Conservation (phyloP, 2,888 invertebrate species). For the Slavum lentiscoides region DNA sequence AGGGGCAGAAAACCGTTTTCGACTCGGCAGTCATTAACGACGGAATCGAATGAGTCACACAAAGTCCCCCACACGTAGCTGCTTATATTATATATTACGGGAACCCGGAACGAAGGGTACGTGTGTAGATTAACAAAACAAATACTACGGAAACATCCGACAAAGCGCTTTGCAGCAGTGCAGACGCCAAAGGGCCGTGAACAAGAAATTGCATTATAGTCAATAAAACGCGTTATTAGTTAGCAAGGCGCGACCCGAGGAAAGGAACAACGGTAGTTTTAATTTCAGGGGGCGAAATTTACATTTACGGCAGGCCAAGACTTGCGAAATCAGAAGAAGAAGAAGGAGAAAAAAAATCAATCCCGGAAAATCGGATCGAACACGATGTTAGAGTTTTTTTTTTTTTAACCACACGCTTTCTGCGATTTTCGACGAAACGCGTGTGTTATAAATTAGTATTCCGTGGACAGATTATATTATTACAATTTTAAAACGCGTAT, state of each 20-base stretch:
- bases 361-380: no score
- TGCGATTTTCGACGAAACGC: no score
- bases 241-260: neutral
- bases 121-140: slow-evolving; percentile 46
- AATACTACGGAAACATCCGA: slow-evolving; percentile 11
- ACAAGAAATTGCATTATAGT: slow-evolving; percentile 49
- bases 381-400: no score
- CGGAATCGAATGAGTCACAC: slow-evolving; percentile 38
- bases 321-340: no score
- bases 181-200: slow-evolving; percentile 22
- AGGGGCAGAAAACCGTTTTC: slow-evolving; percentile 13
- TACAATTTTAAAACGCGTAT: no score
- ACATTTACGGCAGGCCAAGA: neutral
- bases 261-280: neutral
- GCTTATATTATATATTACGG: neutral
- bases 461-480: no score
- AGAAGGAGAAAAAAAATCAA: no score
- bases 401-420: no score
- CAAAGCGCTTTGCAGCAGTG: slow-evolving; percentile 25
- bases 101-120: slow-evolving; percentile 10
- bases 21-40: slow-evolving; percentile 40
- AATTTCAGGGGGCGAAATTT: neutral
- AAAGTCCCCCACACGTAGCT: neutral
- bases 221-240: slow-evolving; percentile 27
- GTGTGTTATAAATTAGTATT: no score